phyloP scores from a whole-genome alignment of 2,113 vertebrate genomes.

The Rhea pennata region DNA sequence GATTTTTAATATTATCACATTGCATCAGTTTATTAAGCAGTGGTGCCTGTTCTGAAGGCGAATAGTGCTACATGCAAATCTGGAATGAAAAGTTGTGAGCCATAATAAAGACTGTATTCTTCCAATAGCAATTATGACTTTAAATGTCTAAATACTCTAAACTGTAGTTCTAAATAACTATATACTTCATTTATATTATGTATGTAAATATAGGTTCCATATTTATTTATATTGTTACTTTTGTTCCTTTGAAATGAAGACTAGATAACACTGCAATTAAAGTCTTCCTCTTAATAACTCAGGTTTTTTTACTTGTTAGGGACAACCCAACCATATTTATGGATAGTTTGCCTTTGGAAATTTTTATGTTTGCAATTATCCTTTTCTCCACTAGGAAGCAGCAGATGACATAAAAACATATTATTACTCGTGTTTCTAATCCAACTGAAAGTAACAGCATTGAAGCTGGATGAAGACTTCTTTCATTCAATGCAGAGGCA shows the following conservation, averaged over 20 bases:
- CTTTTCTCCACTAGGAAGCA: conserved; percentile 67
- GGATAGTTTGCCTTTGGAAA: not conserved
- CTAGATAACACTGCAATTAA: not conserved
- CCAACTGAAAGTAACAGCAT: not conserved
- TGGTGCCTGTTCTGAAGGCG: not conserved
- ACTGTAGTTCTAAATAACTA: not conserved
- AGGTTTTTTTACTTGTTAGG: not conserved
- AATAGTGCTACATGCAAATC: not conserved
- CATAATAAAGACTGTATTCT: not conserved
- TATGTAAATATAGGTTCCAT: not conserved
- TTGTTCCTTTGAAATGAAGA: not conserved
- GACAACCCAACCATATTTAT: not conserved
- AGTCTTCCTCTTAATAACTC: not conserved
- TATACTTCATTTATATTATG: not conserved
- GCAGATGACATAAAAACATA: conserved; percentile 59
- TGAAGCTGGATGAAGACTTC: not conserved
- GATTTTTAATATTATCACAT: not conserved
- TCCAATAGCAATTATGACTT: not conserved
- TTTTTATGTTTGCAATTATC: not conserved
- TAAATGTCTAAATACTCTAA: not conserved
- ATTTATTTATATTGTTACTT: not conserved
- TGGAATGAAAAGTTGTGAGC: not conserved
- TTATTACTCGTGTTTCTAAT: not conserved
- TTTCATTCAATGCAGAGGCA: not conserved
- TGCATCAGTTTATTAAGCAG: not conserved